A percentile compares a stretch with the other conserved stretches of the same genome.
These are phyloP conservation scores for Drosophila obscura DNA, from an alignment of 1,140 invertebrate genomes.

Conservation along the genomic window DNA sequence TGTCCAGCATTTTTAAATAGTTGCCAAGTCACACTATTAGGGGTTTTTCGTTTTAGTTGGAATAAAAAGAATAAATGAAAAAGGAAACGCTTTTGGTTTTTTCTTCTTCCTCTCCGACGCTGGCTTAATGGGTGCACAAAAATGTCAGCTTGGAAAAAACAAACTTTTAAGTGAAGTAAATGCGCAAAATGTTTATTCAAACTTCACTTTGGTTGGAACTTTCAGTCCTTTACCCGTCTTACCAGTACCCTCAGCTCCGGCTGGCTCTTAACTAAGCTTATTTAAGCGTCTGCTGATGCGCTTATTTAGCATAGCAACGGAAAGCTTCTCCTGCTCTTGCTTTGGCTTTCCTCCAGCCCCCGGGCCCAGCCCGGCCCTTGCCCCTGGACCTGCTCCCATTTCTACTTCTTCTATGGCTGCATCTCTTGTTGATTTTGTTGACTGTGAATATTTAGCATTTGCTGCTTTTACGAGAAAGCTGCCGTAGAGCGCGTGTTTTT, in stretches of 20 bases:
- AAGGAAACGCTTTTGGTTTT: conserved; percentile 57
- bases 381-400: too few relatives aligned
- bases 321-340: conserved; percentile 12
- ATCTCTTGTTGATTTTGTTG: conserved; percentile 54
- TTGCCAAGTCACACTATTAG: conserved; percentile 70
- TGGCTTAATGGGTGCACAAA: conserved; percentile 67
- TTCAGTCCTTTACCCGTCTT: conserved; percentile 29
- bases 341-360: conserved; percentile 5
- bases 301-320: conserved; percentile 68
- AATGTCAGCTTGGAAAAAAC: conserved; percentile 69
- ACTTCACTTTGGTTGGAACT: conserved; percentile 77
- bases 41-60: conserved; percentile 44
- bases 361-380: not conserved
- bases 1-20: conserved; percentile 72
- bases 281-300: conserved; percentile 64
- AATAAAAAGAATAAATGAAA: conserved; percentile 38
- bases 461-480: conserved; percentile 53
- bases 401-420: conserved; percentile 1
- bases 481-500: conserved; percentile 32
- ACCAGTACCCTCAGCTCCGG: not conserved
- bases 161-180: conserved; percentile 81
- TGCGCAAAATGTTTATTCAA: conserved; percentile 82
- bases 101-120: conserved; percentile 26
- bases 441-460: conserved; percentile 57
- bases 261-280: conserved; percentile 75